A percentile compares a stretch with the other conserved stretches of the same genome.
phyloP scores from a whole-genome alignment of 2,797 vertebrate species.

The Myotis findleyi region DNA sequence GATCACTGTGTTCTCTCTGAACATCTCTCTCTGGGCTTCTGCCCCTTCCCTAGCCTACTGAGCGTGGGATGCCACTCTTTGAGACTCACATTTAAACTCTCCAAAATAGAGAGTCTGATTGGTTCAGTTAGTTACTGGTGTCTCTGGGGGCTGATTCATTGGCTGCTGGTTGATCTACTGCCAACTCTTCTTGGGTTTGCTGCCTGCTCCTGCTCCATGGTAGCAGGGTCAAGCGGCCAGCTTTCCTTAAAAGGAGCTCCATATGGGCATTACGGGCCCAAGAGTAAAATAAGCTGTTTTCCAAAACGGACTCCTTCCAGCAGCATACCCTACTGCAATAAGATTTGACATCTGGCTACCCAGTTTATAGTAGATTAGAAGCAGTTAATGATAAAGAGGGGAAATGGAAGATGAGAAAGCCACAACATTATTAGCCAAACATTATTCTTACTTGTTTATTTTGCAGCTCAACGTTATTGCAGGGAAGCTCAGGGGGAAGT shows the following conservation, averaged over 20 bases:
- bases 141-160: neutral
- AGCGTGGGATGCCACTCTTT: neutral
- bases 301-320: neutral
- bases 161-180: neutral
- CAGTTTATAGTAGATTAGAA: neutral
- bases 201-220: neutral
- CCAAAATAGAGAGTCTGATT: neutral
- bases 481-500: neutral
- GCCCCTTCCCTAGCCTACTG: neutral
- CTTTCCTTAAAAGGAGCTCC: neutral
- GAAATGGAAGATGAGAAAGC: slow-evolving; percentile 2
- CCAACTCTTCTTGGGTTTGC: neutral
- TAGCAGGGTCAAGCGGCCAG: neutral
- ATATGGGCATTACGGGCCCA: neutral
- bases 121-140: neutral
- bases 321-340: neutral
- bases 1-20: neutral
- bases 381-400: neutral
- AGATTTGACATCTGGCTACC: neutral
- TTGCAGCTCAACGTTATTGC: neutral
- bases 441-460: neutral
- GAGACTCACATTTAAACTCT: neutral
- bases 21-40: neutral
- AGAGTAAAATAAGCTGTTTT: neutral
- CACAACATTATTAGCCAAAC: neutral